Evolutionary conservation across 2,888 invertebrate species (phyloP), one percentile per base, ranked within the genome.

Genomic region (Oxyscelio sp.): DNA sequence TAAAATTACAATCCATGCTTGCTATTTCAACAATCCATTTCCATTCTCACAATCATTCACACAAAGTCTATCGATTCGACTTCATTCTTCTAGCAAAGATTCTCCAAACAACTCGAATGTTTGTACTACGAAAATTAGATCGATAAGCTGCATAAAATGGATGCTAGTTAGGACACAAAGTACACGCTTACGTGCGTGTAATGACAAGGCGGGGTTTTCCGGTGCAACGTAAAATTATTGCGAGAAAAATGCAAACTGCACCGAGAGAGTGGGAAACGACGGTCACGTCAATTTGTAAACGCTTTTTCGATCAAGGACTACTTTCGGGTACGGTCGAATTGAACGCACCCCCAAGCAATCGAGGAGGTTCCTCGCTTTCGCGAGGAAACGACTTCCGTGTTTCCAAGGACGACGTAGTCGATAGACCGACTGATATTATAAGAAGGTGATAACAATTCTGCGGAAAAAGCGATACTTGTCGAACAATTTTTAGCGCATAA

Each of bases 111-210:
- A n/a, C n/a, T n/a, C n/a, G n/a, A n/a, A n/a, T n/a, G n/a, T n/a
- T n/a, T n/a, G n/a, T n/a, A n/a, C n/a, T n/a, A n/a, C n/a, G n/a
- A n/a, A 58, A 79, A 81, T 40, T 61, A 31, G 43, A 75, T 75
- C 75, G 43, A 77, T 83, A 77, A 83, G 58, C 73, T 73, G 58
- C 59, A 24, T 15, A 77, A 83, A 83, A 77, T 34, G 48, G 59
- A 77, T 65, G 70, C 77, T 61, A 61, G 65, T 71, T 77, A 59
- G 38, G 52, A 58, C 31, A 27, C 8, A 31, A 65, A 63, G 88
- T 90, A 90, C 91, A 89, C 90, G 90, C 87, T 92, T 90, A 93
- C 93, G 92, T 92, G 93, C 90, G 85, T 84, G 85, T 93, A 93
- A 94, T 93, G 90, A 93, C 90, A 92, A 90, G 91, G 89, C 90